Evolutionary conservation across 1,140 invertebrate genomes (phyloP).

Genomic region (Panagrolaimus sp.): DNA sequence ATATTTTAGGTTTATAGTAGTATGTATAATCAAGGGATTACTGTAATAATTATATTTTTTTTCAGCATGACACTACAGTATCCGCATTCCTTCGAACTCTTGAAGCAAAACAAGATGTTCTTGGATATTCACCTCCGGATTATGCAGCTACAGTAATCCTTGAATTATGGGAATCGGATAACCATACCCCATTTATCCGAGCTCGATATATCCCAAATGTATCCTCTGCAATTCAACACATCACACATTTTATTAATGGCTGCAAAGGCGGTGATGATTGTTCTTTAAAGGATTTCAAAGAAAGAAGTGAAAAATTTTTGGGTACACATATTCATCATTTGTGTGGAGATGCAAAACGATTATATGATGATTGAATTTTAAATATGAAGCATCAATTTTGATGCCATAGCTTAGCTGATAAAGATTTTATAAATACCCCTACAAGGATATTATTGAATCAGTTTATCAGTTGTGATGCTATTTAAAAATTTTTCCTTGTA

Average conservation of each 20-base stretch:
- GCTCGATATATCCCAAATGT: background rate
- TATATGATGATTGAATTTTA: too few species aligned
- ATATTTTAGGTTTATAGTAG: too few species aligned
- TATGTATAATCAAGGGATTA: too few species aligned
- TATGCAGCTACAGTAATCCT: constrained; percentile 21
- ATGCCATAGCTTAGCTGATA: too few species aligned
- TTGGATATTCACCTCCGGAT: constrained; percentile 5
- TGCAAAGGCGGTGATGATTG: background rate
- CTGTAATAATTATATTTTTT: too few species aligned
- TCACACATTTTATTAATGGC: background rate
- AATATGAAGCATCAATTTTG: too few species aligned
- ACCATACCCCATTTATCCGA: background rate
- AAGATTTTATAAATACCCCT: too few species aligned
- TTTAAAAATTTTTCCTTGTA: too few species aligned
- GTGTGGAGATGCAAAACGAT: too few species aligned
- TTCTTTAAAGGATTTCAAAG: background rate
- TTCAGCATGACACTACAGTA: constrained; percentile 25
- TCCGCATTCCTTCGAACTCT: constrained; percentile 23
- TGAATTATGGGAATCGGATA: constrained; percentile 8
- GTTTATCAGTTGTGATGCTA: too few species aligned
- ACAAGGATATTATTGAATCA: too few species aligned
- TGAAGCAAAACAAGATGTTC: constrained; percentile 15
- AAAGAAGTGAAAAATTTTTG: background rate
- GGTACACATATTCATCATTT: too few species aligned
- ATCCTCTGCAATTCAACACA: background rate